These are phyloP conservation scores for Orius laevigatus DNA, from an alignment of 1,140 invertebrate genomes.

Conservation along the genomic window DNA sequence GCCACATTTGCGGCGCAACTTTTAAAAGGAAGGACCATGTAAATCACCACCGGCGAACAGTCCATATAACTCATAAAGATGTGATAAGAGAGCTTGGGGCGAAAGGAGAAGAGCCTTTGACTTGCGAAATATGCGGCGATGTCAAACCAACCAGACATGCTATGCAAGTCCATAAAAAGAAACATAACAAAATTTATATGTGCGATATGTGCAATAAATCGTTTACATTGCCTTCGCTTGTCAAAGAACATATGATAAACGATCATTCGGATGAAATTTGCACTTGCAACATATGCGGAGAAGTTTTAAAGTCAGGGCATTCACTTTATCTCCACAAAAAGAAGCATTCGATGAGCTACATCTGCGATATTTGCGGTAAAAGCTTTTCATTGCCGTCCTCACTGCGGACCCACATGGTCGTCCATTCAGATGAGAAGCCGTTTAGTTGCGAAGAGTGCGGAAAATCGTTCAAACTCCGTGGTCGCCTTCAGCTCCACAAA, in stretches of 20 bases:
- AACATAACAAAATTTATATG: conserved; percentile 29
- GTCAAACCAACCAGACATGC: conserved; percentile 21
- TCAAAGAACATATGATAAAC: conserved; percentile 3
- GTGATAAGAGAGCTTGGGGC: conserved; percentile 15
- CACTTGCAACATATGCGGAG: conserved; percentile 26
- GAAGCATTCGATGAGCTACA: conserved; percentile 18
- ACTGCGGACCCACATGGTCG: conserved; percentile 24
- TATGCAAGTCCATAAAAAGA: conserved; percentile 24
- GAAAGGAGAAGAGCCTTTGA: conserved; percentile 22
- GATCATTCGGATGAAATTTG: neutral
- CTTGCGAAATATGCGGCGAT: conserved; percentile 25
- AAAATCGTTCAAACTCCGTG: conserved; percentile 33
- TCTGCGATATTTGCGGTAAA: conserved; percentile 21
- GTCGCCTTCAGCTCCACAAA: conserved; percentile 21
- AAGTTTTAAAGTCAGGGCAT: conserved; percentile 25
- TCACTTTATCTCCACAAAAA: conserved; percentile 20
- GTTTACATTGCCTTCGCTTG: conserved; percentile 1
- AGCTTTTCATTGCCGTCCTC: conserved; percentile 13
- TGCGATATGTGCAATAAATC: conserved; percentile 1
- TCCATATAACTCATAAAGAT: conserved; percentile 12
- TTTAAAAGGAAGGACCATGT: conserved; percentile 17
- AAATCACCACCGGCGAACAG: conserved; percentile 15
- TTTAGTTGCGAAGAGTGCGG: conserved; percentile 56
- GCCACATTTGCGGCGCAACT: conserved; percentile 32
- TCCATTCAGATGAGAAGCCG: conserved; percentile 54